Percentiles rank a stretch among this genome's conserved stretches.
phyloP scores from a whole-genome alignment of 2,888 invertebrate species.

The Oscheius sp. region DNA sequence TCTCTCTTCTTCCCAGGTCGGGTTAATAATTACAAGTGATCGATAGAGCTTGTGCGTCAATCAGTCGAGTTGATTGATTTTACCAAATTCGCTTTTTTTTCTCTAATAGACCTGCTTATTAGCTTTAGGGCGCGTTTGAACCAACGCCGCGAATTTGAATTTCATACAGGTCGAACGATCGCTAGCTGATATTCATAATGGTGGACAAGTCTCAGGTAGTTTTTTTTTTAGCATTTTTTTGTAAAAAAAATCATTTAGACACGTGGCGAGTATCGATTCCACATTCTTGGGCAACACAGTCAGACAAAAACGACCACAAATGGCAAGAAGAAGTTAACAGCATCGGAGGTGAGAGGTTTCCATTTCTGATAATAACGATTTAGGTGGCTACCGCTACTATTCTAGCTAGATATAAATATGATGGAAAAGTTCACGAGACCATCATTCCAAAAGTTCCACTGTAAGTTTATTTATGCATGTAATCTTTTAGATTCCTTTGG shows the following conservation, averaged over 20 bases:
- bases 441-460: slow-evolving; percentile 14
- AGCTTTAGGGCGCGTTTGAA: slow-evolving; percentile 10
- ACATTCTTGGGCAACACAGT: neutral
- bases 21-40: slow-evolving; percentile 5
- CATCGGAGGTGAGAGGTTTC: neutral
- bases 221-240: neutral
- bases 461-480: neutral
- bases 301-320: neutral
- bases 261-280: neutral
- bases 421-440: slow-evolving; percentile 1
- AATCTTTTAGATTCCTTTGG: slow-evolving; percentile 1
- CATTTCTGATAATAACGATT: neutral
- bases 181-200: neutral
- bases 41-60: neutral
- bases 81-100: neutral
- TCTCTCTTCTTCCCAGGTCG: neutral
- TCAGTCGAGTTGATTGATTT: slow-evolving; percentile 6
- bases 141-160: slow-evolving; percentile 20
- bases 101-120: neutral
- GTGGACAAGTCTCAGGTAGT: neutral
- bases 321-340: neutral
- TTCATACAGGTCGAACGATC: neutral
- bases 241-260: neutral
- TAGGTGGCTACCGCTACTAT: slow-evolving; percentile 9
- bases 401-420: neutral